phyloP scores from a whole-genome alignment of 2,113 vertebrate species.

The Muntiacus reevesi region DNA sequence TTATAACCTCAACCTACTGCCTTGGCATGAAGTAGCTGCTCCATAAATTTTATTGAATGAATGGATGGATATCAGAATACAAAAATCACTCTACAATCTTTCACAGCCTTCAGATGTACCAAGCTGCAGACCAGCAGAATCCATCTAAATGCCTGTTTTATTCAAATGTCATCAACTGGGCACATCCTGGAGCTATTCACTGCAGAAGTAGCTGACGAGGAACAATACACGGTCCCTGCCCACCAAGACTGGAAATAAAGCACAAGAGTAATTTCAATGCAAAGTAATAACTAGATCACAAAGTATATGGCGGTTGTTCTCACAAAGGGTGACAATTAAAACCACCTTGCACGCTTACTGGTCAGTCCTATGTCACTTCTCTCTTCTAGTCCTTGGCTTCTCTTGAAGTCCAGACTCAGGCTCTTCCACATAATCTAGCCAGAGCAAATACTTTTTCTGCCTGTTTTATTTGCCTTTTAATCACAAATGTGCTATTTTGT shows the following conservation, averaged over 20 bases:
- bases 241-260: neutral
- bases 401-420: neutral
- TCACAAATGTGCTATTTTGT: neutral
- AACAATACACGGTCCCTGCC: neutral
- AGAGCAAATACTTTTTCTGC: neutral
- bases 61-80: neutral
- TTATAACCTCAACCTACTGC: neutral
- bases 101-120: neutral
- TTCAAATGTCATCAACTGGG: neutral
- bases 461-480: neutral
- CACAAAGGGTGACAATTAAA: neutral
- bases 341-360: neutral
- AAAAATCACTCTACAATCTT: neutral
- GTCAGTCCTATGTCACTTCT: neutral
- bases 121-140: neutral
- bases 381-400: neutral
- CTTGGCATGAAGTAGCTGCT: neutral
- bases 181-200: neutral
- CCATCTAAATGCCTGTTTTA: neutral
- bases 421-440: neutral
- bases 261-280: neutral
- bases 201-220: neutral
- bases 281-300: neutral
- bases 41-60: neutral
- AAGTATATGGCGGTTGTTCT: neutral